Percentiles rank a stretch among this genome's conserved stretches.
phyloP scores from a whole-genome alignment of 2,113 vertebrate species.

The Pardalotus punctatus region DNA sequence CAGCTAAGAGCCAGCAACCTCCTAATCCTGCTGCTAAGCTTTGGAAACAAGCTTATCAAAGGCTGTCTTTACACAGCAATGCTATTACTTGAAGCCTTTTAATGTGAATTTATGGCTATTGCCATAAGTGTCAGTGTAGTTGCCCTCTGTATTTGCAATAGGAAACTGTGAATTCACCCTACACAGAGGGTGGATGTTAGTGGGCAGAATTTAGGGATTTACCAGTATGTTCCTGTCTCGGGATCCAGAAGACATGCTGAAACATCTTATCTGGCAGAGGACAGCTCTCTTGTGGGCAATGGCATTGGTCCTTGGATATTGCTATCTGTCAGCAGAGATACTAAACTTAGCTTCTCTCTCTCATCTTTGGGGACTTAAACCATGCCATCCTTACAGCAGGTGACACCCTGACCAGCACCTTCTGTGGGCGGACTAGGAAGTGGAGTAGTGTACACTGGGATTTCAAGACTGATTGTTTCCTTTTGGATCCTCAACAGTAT shows the following conservation, averaged over 20 bases:
- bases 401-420: not conserved
- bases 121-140: not conserved
- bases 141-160: not conserved
- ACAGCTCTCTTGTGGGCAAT: not conserved
- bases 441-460: not conserved
- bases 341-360: not conserved
- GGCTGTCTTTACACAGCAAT: not conserved
- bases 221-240: not conserved
- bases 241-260: not conserved
- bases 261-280: not conserved
- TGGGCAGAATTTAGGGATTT: not conserved
- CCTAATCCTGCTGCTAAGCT: slow-evolving; percentile 60
- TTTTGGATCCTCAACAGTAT: not conserved
- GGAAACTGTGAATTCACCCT: not conserved
- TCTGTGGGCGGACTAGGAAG: not conserved
- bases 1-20: slow-evolving; percentile 35
- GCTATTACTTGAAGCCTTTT: slow-evolving; percentile 24
- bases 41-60: slow-evolving; percentile 43
- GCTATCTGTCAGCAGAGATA: not conserved
- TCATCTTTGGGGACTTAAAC: not conserved
- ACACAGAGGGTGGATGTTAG: not conserved
- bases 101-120: not conserved
- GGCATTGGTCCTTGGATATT: not conserved
- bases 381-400: not conserved
- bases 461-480: not conserved